Evolutionary conservation across 2,888 invertebrate genomes (phyloP), one percentile per base, ranked within the genome.

Genomic region (Geophilus truncorum): DNA sequence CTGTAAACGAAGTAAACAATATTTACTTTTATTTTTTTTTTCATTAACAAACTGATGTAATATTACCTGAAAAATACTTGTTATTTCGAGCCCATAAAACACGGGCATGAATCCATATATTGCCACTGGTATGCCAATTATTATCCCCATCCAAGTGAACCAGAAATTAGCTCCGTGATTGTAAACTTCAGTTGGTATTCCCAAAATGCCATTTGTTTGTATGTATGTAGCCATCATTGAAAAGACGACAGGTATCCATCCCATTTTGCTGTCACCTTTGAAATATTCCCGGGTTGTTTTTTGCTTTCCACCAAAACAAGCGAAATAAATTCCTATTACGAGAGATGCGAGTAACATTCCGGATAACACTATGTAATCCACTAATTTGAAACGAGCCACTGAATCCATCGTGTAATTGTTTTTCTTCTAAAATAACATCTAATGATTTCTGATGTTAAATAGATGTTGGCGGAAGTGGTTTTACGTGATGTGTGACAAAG

Each of bases 251-350:
- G 79, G 79, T 5, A 79, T 28, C 25, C 18, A 23, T 92, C 21
- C 80, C 80, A 1, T 83, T 82, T 62, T 82, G 80, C 10, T 79
- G 57, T 51, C 77, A 45, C 75, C 77, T 32, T 81, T 81, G 70
- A 80, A 25, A 45, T 76, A 80, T 80, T 80, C 45, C n/a, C 21
- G 18, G 15, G 70, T 40, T 30, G 45, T 30, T 36, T 21, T 62
- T 28, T 80, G 57, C 23, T 62, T 34, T 23, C 77, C 76, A 32
- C 77, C 36, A 28, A 77, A 92, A 86, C 92, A 94, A 21, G 93
- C 94, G 86, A 94, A 95, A 86, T 94, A 95, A 0, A 94, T 89
- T 2, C 95, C 96, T 83, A 96, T 94, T 78, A 92, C 91, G 84
- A 94, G 92, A 0, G 95, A 95, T 2, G 94, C 90, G 5, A 91